phyloP scores from a whole-genome alignment of 2,888 invertebrate species.

The Apamea sordens region DNA sequence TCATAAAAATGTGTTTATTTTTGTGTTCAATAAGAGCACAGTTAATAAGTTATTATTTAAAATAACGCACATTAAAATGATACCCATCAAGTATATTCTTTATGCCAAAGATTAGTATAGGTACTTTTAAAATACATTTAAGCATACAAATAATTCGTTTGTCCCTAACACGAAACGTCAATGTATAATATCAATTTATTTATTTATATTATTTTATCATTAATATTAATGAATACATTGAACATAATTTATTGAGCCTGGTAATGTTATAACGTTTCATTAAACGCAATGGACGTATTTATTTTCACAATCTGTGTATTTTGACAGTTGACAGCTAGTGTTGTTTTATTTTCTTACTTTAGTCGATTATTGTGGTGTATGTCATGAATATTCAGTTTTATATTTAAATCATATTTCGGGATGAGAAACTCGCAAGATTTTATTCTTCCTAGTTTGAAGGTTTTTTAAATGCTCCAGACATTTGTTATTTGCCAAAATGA shows the following conservation, averaged over 20 bases:
- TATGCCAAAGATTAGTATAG: conserved; percentile 28
- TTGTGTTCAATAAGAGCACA: conserved; percentile 5
- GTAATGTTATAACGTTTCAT: conserved; percentile 53
- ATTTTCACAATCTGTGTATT: conserved; percentile 66
- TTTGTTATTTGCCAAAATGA: not conserved
- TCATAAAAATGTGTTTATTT: not conserved
- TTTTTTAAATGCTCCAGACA: not conserved
- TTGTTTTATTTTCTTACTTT: conserved; percentile 38
- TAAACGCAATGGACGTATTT: conserved; percentile 69
- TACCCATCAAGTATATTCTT: conserved; percentile 24
- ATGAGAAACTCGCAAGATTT: conserved; percentile 31
- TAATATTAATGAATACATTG: conserved; percentile 52
- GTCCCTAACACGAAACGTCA: conserved; percentile 57
- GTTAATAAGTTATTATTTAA: not conserved
- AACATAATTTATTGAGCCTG: conserved; percentile 66
- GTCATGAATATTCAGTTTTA: conserved; percentile 54
- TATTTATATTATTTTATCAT: conserved; percentile 41
- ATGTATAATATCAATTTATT: conserved; percentile 59
- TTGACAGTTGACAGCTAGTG: conserved; percentile 48
- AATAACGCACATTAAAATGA: conserved; percentile 25
- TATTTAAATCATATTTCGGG: conserved; percentile 16
- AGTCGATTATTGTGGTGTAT: conserved; percentile 52
- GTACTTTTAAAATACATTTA: conserved; percentile 52
- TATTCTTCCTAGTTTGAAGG: not conserved
- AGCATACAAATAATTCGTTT: conserved; percentile 63